Percentiles rank a stretch among this genome's conserved stretches.
Evolutionary conservation across 2,888 invertebrate genomes (phyloP).

Genomic region (Pelosia muscerda): DNA sequence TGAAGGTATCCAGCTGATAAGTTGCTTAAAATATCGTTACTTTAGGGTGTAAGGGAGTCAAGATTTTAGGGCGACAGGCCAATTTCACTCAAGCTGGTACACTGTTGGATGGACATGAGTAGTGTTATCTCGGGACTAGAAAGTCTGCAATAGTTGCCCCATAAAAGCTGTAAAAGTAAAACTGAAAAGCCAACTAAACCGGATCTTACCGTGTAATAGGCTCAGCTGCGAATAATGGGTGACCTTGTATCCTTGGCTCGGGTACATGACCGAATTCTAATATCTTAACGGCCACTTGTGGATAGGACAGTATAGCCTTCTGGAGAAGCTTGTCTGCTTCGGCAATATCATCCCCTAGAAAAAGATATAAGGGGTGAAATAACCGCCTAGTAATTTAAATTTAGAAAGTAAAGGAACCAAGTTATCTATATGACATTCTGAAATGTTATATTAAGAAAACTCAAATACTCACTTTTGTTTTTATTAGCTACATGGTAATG

Average conservation of each 20-base stretch:
- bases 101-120: no score
- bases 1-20: no score
- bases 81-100: no score
- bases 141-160: background rate
- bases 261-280: slow-evolving; percentile 44
- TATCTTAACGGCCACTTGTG: slow-evolving; percentile 51
- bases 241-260: background rate
- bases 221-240: slow-evolving; percentile 32
- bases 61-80: no score
- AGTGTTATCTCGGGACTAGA: no score
- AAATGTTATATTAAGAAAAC: background rate
- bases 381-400: background rate
- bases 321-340: slow-evolving; percentile 52
- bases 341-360: slow-evolving; percentile 43
- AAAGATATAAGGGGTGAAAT: background rate
- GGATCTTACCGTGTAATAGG: slow-evolving; percentile 25
- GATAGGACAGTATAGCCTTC: slow-evolving; percentile 60
- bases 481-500: slow-evolving; percentile 63
- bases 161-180: background rate
- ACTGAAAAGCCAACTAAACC: no score
- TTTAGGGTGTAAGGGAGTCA: no score
- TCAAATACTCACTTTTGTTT: slow-evolving; percentile 51
- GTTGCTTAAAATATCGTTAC: no score
- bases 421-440: no score
- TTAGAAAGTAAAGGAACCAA: no score